Conservation (phyloP, 2,797 vertebrate genomes). For the Tolypeutes matacus region DNA sequence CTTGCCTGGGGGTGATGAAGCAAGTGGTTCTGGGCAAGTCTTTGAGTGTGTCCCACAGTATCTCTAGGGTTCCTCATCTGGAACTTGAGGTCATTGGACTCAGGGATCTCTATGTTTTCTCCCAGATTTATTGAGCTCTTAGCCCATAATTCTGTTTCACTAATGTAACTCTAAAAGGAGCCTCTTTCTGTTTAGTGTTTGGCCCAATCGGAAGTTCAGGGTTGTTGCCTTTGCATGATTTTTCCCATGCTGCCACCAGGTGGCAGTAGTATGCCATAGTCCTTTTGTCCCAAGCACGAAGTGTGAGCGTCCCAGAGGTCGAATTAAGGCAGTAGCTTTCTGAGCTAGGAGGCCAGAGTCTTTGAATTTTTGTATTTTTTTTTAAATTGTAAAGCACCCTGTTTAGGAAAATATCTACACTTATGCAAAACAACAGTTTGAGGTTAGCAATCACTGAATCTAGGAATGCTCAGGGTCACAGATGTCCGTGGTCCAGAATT, state of each 20-base stretch:
- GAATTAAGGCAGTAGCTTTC: constrained; percentile 50
- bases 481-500: not conserved
- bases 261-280: constrained; percentile 79
- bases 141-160: not conserved
- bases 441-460: not conserved
- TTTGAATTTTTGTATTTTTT: not conserved
- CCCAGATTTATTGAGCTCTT: not conserved
- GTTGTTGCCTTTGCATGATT: constrained; percentile 41
- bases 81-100: constrained; percentile 1
- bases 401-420: constrained; percentile 36
- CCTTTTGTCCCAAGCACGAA: constrained; percentile 68
- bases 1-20: not conserved
- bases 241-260: constrained; percentile 74
- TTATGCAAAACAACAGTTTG: constrained; percentile 20
- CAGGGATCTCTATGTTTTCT: not conserved
- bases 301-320: not conserved
- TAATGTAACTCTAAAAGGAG: not conserved
- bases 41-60: not conserved
- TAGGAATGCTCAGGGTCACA: not conserved
- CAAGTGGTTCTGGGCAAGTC: not conserved
- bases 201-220: constrained; percentile 25
- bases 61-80: constrained; percentile 60
- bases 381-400: constrained; percentile 37
- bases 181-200: constrained; percentile 24
- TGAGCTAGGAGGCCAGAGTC: not conserved